Evolutionary conservation across 2,113 vertebrate genomes (phyloP), one percentile per base, ranked within the genome.

Genomic region (Eira barbara): DNA sequence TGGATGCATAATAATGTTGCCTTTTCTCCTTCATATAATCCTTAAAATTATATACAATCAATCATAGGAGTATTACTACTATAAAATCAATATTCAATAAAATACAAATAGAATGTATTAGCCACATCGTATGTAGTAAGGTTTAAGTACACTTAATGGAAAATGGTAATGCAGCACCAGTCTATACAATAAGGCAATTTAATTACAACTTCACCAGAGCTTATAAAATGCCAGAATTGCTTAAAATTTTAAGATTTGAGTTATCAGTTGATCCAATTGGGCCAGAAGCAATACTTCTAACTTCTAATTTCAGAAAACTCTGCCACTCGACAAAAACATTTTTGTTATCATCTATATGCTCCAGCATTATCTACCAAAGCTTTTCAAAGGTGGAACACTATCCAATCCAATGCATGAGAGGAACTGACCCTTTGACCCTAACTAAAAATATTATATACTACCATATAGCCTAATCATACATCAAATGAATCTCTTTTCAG

Each of bases 221-320:
- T 92, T 95, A 92, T 45, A 85, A 94, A 93, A 90, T 92, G 12
- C 20, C 74, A 92, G 34, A 97, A 92, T n/a, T 91, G 17, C 20
- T 95, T 71, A 84, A 82, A 96, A 95, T 4, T 21, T 4, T 79
- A 96, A 65, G 17, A 91, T 91, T 23, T 78, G 52, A 52, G 18
- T 82, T 88, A 96, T 67, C 80, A 61, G 4, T 39, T 88, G 42
- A 94, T 87, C n/a, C 92, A 74, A 96, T 76, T 84, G 90, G 36
- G 57, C 39, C 36, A 81, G 55, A 95, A 92, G 34, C 29, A 97
- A 49, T 34, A 86, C 31, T 82, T 93, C 25, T 91, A 97, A 91
- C 29, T 90, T 92, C 61, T 78, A 65, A 97, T 55, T 95, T 91
- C 49, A 78, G 47, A 97, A 96, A 97, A 89, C 27, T 91, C 69